Evolutionary conservation across 2,888 invertebrate genomes (phyloP), one percentile per base, ranked within the genome.

Genomic region (Hyposoter didymator): DNA sequence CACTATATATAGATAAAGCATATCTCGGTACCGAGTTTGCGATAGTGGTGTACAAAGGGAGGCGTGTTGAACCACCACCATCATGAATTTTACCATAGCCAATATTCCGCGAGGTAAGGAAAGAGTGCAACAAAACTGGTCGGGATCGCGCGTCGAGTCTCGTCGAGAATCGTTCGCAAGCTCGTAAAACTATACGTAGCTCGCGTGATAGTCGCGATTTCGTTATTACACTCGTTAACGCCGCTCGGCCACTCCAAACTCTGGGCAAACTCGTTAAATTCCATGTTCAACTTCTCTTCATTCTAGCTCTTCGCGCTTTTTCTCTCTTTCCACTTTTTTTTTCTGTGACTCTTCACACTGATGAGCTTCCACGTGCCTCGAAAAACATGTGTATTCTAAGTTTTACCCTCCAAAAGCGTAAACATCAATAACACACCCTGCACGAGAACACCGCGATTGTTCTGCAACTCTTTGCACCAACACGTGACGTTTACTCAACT

Each of bases 131-230:
- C 52, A 39, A 64, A 80, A 72, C 39, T 52, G 14, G 43, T 8
- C 14, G 55, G 75, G 39, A 45, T 32, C 79, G 55, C 78, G 55
- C 74, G 45, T 66, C 70, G 67, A 72, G 70, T 84, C 82, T 75
- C 74, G 70, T 72, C 80, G 70, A 70, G 73, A 87, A 89, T 89
- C 86, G 89, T 88, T 88, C 81, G 87, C 87, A 87, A 88, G 80
- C 87, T 91, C 91, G 90, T 91, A 91, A 89, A 89, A 88, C 85
- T 86, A 89, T 49, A 62, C 74, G 81, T 74, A 72, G 87, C 85
- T 91, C 89, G 92, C 92, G 91, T 91, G 92, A 92, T 92, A 91
- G 91, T 91, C 91, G 90, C 92, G 91, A 92, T 92, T 92, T 92
- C 90, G 91, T 92, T 92, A 91, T 90, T 91, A 87, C 90, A 90